Percentiles rank a stretch among this genome's conserved stretches.
phyloP scores from a whole-genome alignment of 1,140 invertebrate species.

The Mamestra configurata region DNA sequence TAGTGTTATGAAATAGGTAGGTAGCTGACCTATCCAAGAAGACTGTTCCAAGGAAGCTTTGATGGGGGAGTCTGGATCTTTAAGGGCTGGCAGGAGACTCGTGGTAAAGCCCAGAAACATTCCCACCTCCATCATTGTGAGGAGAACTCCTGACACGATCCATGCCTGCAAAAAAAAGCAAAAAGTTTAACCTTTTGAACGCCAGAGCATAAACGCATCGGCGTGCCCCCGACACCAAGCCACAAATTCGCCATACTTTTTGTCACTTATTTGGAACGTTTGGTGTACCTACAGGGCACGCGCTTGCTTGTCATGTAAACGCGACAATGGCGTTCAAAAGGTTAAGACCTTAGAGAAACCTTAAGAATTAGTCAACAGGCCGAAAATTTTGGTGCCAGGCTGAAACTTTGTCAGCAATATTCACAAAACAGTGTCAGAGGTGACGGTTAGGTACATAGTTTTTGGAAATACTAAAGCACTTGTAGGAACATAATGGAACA shows the following conservation, averaged over 20 bases:
- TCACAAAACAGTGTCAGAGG: too few species aligned
- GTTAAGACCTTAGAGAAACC: too few species aligned
- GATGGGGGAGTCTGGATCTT: slow-evolving; percentile 65
- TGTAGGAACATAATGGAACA: neutral
- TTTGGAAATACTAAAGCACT: neutral
- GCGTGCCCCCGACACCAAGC: too few species aligned
- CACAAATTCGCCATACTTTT: too few species aligned
- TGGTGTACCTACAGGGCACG: too few species aligned
- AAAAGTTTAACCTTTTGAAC: too few species aligned
- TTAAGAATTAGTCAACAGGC: neutral
- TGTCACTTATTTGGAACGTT: too few species aligned
- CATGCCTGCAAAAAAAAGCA: slow-evolving; percentile 68
- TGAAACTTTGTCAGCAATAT: too few species aligned
- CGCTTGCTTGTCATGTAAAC: too few species aligned
- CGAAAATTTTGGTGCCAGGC: neutral
- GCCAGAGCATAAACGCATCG: too few species aligned
- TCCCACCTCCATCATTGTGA: slow-evolving; percentile 71
- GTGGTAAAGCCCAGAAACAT: slow-evolving; percentile 71
- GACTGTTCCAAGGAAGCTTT: slow-evolving; percentile 61
- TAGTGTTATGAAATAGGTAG: neutral
- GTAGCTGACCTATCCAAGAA: slow-evolving; percentile 70
- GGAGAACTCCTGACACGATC: slow-evolving; percentile 66
- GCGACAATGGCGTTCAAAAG: too few species aligned
- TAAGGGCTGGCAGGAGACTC: slow-evolving; percentile 65
- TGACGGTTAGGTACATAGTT: too few species aligned